These are phyloP conservation scores for Phrixothrix hirtus DNA, from an alignment of 2,888 invertebrate genomes.

Conservation along the genomic window DNA sequence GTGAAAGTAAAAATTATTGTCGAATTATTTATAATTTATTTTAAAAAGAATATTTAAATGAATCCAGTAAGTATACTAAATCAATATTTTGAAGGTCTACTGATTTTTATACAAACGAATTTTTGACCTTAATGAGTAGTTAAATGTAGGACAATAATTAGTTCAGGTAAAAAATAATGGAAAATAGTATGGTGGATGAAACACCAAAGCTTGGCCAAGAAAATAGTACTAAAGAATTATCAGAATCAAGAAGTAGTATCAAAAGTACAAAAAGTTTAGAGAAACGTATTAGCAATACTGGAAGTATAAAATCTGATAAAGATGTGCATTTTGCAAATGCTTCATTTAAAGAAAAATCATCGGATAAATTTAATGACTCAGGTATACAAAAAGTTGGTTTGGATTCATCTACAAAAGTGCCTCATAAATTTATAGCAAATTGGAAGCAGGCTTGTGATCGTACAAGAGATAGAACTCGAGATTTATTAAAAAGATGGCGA, in stretches of 20 bases:
- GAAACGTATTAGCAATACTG: conserved; percentile 47
- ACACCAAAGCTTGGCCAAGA: conserved; percentile 46
- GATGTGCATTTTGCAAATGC: conserved; percentile 50
- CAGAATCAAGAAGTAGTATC: conserved; percentile 49
- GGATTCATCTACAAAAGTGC: conserved; percentile 63
- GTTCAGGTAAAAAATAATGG: conserved; percentile 38
- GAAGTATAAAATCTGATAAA: conserved; percentile 52
- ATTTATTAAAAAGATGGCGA: conserved; percentile 71
- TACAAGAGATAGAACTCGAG: conserved; percentile 74
- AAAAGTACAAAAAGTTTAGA: conserved; percentile 53
- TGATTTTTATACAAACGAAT: not conserved
- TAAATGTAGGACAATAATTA: conserved; percentile 16
- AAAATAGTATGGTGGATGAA: conserved; percentile 43
- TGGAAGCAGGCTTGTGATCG: conserved; percentile 77
- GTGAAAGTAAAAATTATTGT: no score
- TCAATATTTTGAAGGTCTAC: not conserved
- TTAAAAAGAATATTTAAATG: no score
- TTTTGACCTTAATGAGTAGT: conserved; percentile 10
- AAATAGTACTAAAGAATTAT: conserved; percentile 48
- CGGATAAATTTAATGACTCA: conserved; percentile 23
- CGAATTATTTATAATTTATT: no score
- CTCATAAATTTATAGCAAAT: conserved; percentile 72
- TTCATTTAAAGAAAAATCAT: conserved; percentile 42
- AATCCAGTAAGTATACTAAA: no score
- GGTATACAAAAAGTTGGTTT: conserved; percentile 36